These are phyloP conservation scores for Daktulosphaira vitifoliae DNA, from an alignment of 1,140 invertebrate species.

Conservation along the genomic window DNA sequence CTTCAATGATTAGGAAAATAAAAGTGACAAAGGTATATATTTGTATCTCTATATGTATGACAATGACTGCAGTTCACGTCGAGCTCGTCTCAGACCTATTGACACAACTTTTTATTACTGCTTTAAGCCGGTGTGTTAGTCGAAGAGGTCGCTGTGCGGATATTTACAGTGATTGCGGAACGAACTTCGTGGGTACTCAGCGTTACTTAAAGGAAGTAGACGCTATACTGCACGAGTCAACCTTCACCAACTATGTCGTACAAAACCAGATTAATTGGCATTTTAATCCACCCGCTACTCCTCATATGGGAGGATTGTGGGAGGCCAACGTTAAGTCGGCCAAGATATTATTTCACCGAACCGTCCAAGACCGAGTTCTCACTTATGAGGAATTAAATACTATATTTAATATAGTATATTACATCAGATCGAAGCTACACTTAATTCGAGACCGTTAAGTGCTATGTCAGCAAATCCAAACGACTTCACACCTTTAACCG, in stretches of 20 bases:
- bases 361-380: conserved; percentile 37
- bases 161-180: conserved; percentile 42
- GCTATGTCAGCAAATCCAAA: neutral
- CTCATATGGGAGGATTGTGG: conserved; percentile 42
- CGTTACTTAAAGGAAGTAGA: conserved; percentile 34
- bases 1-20: neutral
- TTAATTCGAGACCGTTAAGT: conserved; percentile 42
- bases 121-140: conserved; percentile 39
- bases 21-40: conserved; percentile 21
- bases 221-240: neutral
- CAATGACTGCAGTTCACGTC: conserved; percentile 40
- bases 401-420: too few relatives aligned
- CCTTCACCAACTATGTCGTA: neutral
- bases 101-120: conserved; percentile 38
- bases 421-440: conserved; percentile 40
- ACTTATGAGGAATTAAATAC: conserved; percentile 40
- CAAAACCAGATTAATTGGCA: conserved; percentile 25
- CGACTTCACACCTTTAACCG: conserved; percentile 7
- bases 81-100: conserved; percentile 40
- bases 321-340: conserved; percentile 41
- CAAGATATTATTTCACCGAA: conserved; percentile 41
- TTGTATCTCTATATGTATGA: conserved; percentile 40
- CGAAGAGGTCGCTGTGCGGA: conserved; percentile 35
- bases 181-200: conserved; percentile 42
- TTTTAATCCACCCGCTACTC: conserved; percentile 39